These are phyloP conservation scores for Scaptomyza pallida DNA, from an alignment of 1,140 invertebrate species.

Conservation along the genomic window DNA sequence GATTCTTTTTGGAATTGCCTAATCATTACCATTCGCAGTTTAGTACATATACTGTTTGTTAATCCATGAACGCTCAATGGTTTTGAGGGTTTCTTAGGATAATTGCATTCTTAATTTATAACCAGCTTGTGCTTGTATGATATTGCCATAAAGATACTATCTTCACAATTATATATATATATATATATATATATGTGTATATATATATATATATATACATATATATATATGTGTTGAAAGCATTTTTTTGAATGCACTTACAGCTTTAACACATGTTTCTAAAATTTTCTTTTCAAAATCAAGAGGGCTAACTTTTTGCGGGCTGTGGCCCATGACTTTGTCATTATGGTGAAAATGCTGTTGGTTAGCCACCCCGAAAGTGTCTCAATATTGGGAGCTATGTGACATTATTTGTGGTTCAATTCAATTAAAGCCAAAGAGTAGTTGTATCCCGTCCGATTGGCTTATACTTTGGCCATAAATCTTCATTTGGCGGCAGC, in stretches of 20 bases:
- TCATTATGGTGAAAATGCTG: slow-evolving; percentile 54
- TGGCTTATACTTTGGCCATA: slow-evolving; percentile 57
- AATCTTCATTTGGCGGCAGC: slow-evolving; percentile 71
- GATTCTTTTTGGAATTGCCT: no score
- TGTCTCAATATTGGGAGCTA: slow-evolving; percentile 5
- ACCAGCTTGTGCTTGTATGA: no score
- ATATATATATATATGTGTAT: no score
- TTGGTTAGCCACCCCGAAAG: slow-evolving; percentile 4
- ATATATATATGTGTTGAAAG: background rate
- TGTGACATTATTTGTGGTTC: slow-evolving; percentile 22
- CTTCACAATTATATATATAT: no score
- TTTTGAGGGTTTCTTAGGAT: no score
- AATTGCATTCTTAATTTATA: no score
- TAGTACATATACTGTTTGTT: no score
- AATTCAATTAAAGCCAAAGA: slow-evolving; percentile 27
- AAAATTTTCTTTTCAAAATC: slow-evolving; percentile 38
- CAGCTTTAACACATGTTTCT: background rate
- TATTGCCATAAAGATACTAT: no score
- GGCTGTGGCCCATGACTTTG: slow-evolving; percentile 32
- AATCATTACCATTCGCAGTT: no score
- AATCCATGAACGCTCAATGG: no score
- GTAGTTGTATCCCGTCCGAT: slow-evolving; percentile 47
- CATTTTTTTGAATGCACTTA: background rate
- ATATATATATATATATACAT: no score
- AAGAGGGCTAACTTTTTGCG: slow-evolving; percentile 65